phyloP scores from a whole-genome alignment of 2,888 invertebrate genomes.

The Homarus gammarus region DNA sequence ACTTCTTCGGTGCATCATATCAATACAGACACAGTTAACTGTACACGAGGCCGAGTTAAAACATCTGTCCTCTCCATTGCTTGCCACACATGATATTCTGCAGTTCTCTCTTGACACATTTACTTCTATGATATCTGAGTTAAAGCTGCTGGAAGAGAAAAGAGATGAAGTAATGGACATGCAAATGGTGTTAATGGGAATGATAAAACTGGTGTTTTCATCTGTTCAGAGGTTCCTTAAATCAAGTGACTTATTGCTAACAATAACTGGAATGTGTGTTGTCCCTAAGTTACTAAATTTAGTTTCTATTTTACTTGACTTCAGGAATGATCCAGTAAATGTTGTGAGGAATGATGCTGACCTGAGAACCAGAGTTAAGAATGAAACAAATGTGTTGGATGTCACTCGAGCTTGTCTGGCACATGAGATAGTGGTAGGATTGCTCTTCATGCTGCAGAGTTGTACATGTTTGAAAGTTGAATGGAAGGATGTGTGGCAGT shows the following conservation, averaged over 20 bases:
- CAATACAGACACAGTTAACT: constrained; percentile 58
- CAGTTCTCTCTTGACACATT: constrained; percentile 57
- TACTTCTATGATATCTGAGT: constrained; percentile 49
- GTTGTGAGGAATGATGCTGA: background rate
- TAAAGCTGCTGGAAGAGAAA: constrained; percentile 35
- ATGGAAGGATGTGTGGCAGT: constrained; percentile 59
- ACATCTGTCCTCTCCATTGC: constrained; percentile 51
- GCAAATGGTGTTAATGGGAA: constrained; percentile 27
- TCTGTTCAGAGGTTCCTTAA: constrained; percentile 58
- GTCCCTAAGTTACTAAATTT: constrained; percentile 56
- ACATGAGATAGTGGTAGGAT: constrained; percentile 39
- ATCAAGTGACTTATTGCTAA: constrained; percentile 41
- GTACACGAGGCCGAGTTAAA: constrained; percentile 49
- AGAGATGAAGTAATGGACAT: constrained; percentile 1
- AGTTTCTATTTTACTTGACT: constrained; percentile 23
- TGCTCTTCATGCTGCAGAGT: constrained; percentile 48
- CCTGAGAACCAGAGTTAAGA: background rate
- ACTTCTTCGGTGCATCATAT: constrained; percentile 59
- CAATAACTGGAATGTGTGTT: constrained; percentile 52
- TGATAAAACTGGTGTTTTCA: constrained; percentile 56
- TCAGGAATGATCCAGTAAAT: background rate
- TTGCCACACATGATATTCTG: constrained; percentile 54
- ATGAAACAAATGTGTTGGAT: background rate
- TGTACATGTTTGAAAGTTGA: constrained; percentile 55
- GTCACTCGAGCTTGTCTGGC: constrained; percentile 25